Evolutionary conservation across 2,113 vertebrate species (phyloP), one percentile per base, ranked within the genome.

Genomic region (Talpa occidentalis): DNA sequence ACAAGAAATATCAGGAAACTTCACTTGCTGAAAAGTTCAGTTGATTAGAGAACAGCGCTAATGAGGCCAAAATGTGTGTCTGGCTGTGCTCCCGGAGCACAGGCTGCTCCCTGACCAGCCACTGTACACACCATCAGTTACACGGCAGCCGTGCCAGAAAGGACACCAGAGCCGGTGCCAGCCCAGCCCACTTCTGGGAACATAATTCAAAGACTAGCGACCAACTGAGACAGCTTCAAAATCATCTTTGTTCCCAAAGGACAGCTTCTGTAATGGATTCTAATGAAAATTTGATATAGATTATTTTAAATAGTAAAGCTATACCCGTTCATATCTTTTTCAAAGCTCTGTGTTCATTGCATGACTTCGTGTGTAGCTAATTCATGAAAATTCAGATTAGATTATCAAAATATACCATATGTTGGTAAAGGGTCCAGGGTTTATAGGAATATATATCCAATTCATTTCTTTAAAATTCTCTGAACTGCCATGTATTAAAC

Each of bases 401-500:
- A 9, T 84, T 79, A 88, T 78, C 10, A 69, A 80, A 83, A 67
- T 24, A 62, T 72, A n/a, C 12, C 8, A 81, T 88, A 59, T 32
- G 77, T 74, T 90, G 49, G 8, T 77, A 88, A 28, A 62, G 12
- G 74, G 4, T 80, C 88, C n/a, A 32, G 59, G n/a, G 26, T 37
- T 93, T 95, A 42, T 95, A 95, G 91, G 88, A 94, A 73, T 86
- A 47, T 40, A 72, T 76, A 42, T 77, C 7, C 37, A 94, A 74
- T 16, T 74, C 44, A 17, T 88, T 59, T 88, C 42, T 79, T 93
- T 72, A 74, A 76, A 86, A n/a, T 44, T 32, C 80, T 22, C 59
- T 94, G 83, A 95, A 93, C 77, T 74, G 5, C 62, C 91, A 11
- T 93, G n/a, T 76, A 93, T 96, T 96, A 98, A 93, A 88, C 74